These are phyloP conservation scores for Reticulitermes lucifugus DNA, from an alignment of 2,888 invertebrate species.

Conservation along the genomic window DNA sequence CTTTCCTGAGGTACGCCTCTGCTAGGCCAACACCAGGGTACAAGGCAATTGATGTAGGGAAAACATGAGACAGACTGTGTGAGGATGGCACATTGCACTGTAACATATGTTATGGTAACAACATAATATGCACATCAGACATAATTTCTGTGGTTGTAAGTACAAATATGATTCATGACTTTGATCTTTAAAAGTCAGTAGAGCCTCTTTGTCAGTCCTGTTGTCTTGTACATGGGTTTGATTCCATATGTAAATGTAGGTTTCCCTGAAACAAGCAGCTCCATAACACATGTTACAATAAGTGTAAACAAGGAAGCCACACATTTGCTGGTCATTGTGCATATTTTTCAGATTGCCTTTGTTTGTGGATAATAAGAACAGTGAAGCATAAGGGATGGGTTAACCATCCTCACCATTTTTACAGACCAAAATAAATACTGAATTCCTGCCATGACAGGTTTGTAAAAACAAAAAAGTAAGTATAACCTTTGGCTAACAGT, in stretches of 20 bases:
- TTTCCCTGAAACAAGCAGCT: neutral
- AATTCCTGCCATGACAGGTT: no score
- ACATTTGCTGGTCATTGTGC: no score
- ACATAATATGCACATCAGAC: neutral
- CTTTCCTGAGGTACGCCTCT: conserved; percentile 62
- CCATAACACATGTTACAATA: neutral
- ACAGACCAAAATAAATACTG: no score
- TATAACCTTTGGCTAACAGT: no score
- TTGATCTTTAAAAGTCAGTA: no score
- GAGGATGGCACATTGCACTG: neutral
- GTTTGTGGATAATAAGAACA: no score
- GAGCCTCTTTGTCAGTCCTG: neutral
- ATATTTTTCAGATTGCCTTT: no score
- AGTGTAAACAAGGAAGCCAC: neutral
- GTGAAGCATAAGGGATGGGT: no score
- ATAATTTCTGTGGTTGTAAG: no score
- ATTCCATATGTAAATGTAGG: neutral
- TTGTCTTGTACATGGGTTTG: neutral
- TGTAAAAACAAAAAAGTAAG: no score
- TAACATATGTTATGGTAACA: conserved; percentile 1
- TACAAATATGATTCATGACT: no score
- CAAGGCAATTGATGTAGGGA: neutral
- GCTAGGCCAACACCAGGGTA: conserved; percentile 34
- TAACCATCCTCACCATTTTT: no score
- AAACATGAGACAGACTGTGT: neutral